Evolutionary conservation across 2,888 invertebrate species (phyloP).

Genomic region (Mythimna vitellina): DNA sequence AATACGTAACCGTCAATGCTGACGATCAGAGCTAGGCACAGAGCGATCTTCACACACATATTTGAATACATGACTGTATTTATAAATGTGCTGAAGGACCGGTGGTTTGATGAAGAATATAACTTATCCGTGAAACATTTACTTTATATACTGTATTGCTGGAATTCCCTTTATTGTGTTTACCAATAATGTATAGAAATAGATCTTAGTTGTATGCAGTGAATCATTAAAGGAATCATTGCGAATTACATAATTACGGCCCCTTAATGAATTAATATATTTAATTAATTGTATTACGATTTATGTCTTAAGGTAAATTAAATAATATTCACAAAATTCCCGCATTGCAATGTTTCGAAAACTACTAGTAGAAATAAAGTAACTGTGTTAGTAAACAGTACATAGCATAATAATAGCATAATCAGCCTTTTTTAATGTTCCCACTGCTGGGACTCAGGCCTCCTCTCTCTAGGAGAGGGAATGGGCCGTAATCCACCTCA

Average conservation of each 20-base stretch:
- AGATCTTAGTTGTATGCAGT: not conserved
- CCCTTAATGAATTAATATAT: not conserved
- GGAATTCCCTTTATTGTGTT: constrained; percentile 13
- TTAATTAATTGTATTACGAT: not conserved
- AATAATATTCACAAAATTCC: not conserved
- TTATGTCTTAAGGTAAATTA: not conserved
- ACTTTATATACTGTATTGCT: constrained; percentile 37
- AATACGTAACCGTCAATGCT: constrained; percentile 59
- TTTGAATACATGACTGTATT: constrained; percentile 59
- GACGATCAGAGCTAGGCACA: constrained; percentile 57
- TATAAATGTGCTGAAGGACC: constrained; percentile 41
- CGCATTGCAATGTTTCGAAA: not conserved
- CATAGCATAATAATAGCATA: too few species aligned
- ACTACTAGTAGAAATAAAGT: not conserved
- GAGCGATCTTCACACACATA: constrained; percentile 55
- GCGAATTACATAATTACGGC: not conserved
- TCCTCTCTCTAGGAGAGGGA: too few species aligned
- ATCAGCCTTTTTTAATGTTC: too few species aligned
- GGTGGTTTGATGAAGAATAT: constrained; percentile 15
- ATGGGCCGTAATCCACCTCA: too few species aligned
- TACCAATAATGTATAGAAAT: constrained; percentile 5
- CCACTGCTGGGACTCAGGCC: too few species aligned
- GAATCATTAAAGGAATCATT: constrained; percentile 23
- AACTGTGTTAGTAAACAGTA: not conserved
- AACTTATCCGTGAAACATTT: not conserved